phyloP scores from a whole-genome alignment of 1,140 invertebrate species.

The Goniozus legneri region DNA sequence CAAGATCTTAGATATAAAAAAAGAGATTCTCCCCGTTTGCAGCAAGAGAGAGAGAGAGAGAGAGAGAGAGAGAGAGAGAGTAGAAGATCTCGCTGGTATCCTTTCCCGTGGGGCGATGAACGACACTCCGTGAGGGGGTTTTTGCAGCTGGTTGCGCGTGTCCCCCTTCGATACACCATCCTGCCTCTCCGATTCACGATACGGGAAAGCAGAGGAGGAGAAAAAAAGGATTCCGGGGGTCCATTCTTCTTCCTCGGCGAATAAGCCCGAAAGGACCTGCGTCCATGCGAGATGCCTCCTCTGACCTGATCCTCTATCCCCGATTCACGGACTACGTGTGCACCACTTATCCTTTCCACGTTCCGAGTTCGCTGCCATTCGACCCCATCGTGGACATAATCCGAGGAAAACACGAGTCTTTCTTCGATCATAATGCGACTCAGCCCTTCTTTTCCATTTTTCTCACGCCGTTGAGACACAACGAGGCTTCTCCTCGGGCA shows the following conservation, averaged over 20 bases:
- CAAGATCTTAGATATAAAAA: constrained; percentile 45
- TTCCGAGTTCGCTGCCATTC: constrained; percentile 16
- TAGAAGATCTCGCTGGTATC: constrained; percentile 26
- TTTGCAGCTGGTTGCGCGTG: constrained; percentile 47
- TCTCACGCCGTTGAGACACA: no score
- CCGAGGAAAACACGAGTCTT: background rate
- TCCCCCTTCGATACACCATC: constrained; percentile 18
- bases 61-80: no score
- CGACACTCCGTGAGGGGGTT: constrained; percentile 30
- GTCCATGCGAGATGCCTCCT: constrained; percentile 39
- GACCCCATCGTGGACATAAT: background rate
- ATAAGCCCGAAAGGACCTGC: constrained; percentile 51
- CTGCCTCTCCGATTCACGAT: no score
- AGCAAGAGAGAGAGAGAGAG: no score
- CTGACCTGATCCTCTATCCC: constrained; percentile 28
- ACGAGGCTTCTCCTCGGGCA: no score
- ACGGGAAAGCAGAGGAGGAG: constrained; percentile 6
- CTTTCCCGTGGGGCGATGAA: constrained; percentile 37
- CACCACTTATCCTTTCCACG: constrained; percentile 28
- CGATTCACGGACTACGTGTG: constrained; percentile 33
- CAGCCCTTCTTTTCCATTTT: background rate
- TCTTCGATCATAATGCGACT: background rate
- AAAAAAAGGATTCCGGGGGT: constrained; percentile 48
- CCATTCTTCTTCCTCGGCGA: constrained; percentile 48
- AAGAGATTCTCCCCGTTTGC: constrained; percentile 32